These are phyloP conservation scores for Invenusta paracnida DNA, from an alignment of 2,888 invertebrate genomes.

Conservation along the genomic window DNA sequence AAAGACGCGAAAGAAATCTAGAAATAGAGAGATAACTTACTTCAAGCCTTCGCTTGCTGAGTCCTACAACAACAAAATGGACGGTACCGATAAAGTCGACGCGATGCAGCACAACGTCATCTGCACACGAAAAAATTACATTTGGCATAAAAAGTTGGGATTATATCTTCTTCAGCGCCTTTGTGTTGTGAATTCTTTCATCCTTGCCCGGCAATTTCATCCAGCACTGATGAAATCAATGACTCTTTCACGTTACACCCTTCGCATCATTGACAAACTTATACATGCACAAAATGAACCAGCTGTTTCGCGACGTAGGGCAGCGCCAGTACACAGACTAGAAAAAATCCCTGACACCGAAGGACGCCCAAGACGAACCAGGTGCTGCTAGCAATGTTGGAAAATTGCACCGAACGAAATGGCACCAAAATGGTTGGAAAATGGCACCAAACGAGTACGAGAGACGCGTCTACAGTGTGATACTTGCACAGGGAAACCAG, in stretches of 20 bases:
- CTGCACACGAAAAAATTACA: conserved; percentile 7
- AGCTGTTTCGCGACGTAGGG: not conserved
- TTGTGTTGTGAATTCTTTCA: conserved; percentile 35
- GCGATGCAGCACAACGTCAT: not conserved
- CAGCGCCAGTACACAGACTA: conserved; percentile 7
- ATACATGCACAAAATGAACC: not conserved
- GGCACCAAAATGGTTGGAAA: not conserved
- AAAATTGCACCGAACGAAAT: conserved; percentile 10
- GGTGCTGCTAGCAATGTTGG: conserved; percentile 31
- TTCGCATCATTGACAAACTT: conserved; percentile 28
- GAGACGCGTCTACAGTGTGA: conserved; percentile 25
- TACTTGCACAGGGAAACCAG: conserved; percentile 8
- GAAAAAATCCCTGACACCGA: conserved; percentile 14
- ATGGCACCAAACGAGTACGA: conserved; percentile 3
- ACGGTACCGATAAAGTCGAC: conserved; percentile 24
- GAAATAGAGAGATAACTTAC: conserved; percentile 24
- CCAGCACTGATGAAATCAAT: not conserved
- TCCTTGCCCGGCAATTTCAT: not conserved
- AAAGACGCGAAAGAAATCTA: conserved; percentile 7
- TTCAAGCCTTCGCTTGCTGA: not conserved
- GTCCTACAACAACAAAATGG: conserved; percentile 3
- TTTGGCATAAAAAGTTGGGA: conserved; percentile 35
- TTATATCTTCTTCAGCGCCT: conserved; percentile 16
- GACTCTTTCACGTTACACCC: conserved; percentile 22
- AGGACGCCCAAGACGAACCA: conserved; percentile 24